Evolutionary conservation across 30 jellyfish, hydroid and myxozoan genomes (phyloP).

Genomic region (Nemopilema nomurai): DNA sequence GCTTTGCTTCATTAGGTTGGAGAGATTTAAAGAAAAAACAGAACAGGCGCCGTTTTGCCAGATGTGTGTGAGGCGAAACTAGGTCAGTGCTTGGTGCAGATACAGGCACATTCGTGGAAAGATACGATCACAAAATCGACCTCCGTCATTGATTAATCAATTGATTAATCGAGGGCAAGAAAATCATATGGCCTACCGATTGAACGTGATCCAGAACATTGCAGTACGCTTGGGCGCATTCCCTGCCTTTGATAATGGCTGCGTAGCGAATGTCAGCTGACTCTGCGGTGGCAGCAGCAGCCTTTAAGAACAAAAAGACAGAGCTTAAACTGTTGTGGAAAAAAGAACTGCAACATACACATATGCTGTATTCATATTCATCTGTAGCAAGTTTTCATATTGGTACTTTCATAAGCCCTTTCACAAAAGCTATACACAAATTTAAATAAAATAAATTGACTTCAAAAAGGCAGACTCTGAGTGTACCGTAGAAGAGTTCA

Average conservation of each 20-base stretch:
- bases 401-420: no score
- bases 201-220: slow-evolving; percentile 93
- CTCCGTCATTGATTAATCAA: no score
- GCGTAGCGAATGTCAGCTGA: slow-evolving; percentile 87
- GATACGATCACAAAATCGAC: neutral
- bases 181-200: slow-evolving; percentile 60
- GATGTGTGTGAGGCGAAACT: no score
- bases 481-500: neutral
- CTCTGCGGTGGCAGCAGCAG: slow-evolving; percentile 98
- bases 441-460: no score
- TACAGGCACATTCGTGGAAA: no score
- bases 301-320: slow-evolving; percentile 26
- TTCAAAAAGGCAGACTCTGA: no score
- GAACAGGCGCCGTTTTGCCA: no score
- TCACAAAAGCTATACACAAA: no score
- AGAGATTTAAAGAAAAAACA: no score
- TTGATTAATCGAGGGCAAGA: neutral
- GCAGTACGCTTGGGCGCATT: slow-evolving; percentile 94
- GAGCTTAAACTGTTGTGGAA: neutral
- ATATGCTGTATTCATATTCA: neutral
- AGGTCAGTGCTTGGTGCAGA: no score
- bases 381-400: no score
- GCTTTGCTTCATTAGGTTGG: no score
- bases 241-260: slow-evolving; percentile 93
- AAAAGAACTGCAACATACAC: neutral